phyloP scores from a whole-genome alignment of 2,113 vertebrate genomes.

The Xenopus borealis region DNA sequence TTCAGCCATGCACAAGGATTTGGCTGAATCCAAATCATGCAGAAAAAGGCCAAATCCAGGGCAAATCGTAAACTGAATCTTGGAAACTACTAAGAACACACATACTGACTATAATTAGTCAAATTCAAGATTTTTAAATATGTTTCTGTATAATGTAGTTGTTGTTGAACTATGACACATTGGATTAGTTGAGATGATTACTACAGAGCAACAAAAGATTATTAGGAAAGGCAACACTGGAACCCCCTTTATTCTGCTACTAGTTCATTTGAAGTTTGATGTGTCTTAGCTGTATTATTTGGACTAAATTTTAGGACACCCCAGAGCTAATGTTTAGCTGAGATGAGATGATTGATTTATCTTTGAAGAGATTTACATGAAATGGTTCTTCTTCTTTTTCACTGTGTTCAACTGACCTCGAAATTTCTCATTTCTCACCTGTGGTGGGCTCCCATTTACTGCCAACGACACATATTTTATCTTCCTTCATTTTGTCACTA shows the following conservation, averaged over 20 bases:
- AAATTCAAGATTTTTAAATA: no score
- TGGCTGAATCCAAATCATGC: no score
- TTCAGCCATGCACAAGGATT: no score
- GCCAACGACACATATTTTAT: constrained; percentile 45
- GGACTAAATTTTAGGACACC: constrained; percentile 34
- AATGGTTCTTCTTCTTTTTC: constrained; percentile 33
- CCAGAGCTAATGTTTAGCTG: constrained; percentile 40
- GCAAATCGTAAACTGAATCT: no score
- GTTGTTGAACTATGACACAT: no score
- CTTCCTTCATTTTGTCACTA: constrained; percentile 17
- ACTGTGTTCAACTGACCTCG: constrained; percentile 69
- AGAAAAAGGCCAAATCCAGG: no score
- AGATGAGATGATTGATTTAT: constrained; percentile 47
- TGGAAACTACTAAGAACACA: no score
- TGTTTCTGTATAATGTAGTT: no score
- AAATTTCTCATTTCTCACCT: constrained; percentile 75
- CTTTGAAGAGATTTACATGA: constrained; percentile 45
- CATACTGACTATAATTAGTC: no score
- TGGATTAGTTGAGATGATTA: not conserved
- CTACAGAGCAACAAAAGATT: not conserved
- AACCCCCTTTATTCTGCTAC: not conserved
- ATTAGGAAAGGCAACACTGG: not conserved
- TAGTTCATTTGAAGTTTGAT: constrained; percentile 3
- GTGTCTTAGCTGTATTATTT: constrained; percentile 26
- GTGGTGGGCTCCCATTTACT: constrained; percentile 61